phyloP scores from a whole-genome alignment of 2,797 vertebrate species.

The Microctenopoma lineatum region DNA sequence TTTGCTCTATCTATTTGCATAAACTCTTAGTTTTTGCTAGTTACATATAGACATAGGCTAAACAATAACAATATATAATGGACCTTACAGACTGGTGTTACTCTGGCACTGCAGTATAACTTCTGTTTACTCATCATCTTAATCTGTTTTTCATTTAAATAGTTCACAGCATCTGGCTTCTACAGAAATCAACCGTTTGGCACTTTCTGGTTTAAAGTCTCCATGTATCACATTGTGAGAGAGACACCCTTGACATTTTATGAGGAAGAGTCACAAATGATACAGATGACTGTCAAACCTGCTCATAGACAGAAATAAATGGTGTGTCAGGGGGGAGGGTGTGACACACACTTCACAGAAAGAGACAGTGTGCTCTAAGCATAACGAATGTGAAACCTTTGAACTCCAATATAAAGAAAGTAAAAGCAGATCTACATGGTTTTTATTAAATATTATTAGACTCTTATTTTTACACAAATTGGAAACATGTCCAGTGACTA shows the following conservation, averaged over 20 bases:
- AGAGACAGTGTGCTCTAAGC: constrained; percentile 13
- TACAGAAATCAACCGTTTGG: not conserved
- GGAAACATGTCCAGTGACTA: not conserved
- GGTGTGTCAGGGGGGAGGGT: not conserved
- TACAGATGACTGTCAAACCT: no score
- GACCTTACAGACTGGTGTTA: not conserved
- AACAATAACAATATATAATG: no score
- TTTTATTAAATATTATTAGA: not conserved
- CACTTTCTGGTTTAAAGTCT: not conserved
- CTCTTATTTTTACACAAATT: not conserved
- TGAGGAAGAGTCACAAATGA: not conserved
- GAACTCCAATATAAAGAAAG: not conserved
- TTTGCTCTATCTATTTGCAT: no score
- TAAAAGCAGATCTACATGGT: not conserved
- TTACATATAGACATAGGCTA: no score
- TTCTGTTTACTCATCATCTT: no score
- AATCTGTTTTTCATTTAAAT: no score
- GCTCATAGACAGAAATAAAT: not conserved
- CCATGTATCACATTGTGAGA: not conserved
- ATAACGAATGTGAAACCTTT: not conserved
- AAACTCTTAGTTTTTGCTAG: no score
- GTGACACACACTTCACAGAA: constrained; percentile 7
- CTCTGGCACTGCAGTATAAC: no score
- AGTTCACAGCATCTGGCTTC: no score
- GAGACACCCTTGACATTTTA: not conserved